phyloP scores from a whole-genome alignment of 1,140 invertebrate genomes.

The Solen grandis region DNA sequence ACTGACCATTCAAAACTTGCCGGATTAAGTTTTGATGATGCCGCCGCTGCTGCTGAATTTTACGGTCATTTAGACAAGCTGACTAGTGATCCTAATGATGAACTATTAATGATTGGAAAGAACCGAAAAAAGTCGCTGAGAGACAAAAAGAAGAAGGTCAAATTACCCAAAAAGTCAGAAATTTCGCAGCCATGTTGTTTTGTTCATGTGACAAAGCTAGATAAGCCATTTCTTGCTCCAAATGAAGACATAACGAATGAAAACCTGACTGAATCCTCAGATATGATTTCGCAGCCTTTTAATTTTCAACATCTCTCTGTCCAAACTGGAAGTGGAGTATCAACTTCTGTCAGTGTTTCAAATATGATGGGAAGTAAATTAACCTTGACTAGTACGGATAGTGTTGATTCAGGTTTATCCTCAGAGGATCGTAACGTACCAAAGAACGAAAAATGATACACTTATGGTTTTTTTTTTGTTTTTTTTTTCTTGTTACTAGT shows the following conservation, averaged over 20 bases:
- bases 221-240: constrained; percentile 80
- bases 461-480: too few relatives aligned
- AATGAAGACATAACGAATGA: neutral
- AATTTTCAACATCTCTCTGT: constrained; percentile 48
- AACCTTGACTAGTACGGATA: constrained; percentile 45
- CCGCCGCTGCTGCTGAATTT: constrained; percentile 87
- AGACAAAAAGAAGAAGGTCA: constrained; percentile 73
- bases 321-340: neutral
- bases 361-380: constrained; percentile 52
- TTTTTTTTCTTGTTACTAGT: too few relatives aligned
- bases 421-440: constrained; percentile 45
- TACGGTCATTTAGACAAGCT: constrained; percentile 86
- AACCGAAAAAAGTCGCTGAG: constrained; percentile 78
- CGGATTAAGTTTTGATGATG: constrained; percentile 89
- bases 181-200: constrained; percentile 94
- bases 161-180: constrained; percentile 88
- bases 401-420: constrained; percentile 43
- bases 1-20: constrained; percentile 84
- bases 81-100: constrained; percentile 90
- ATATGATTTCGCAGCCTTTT: constrained; percentile 49
- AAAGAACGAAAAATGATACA: neutral
- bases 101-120: constrained; percentile 85
- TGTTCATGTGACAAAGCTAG: constrained; percentile 91
- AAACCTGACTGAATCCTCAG: neutral
- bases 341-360: constrained; percentile 11